phyloP scores from a whole-genome alignment of 2,113 vertebrate genomes.

The Ranitomeya imitator region DNA sequence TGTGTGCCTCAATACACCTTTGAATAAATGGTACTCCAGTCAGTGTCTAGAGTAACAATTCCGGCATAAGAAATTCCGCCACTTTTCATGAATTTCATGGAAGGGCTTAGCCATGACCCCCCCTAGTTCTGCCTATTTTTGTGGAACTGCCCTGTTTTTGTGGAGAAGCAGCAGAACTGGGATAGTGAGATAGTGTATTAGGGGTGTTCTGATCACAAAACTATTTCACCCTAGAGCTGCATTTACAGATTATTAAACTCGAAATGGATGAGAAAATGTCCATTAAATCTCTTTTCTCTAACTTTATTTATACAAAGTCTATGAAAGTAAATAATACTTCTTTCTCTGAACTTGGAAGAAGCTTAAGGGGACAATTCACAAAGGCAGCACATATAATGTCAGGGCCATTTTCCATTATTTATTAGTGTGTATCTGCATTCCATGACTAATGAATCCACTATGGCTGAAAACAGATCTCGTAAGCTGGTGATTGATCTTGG shows the following conservation, averaged over 20 bases:
- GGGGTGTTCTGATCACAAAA: too few species aligned
- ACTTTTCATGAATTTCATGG: too few species aligned
- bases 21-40: too few species aligned
- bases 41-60: too few species aligned
- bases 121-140: too few species aligned
- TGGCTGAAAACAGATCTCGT: conserved; percentile 14
- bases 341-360: background rate
- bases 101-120: too few species aligned
- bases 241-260: background rate
- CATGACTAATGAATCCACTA: conserved; percentile 16
- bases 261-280: background rate
- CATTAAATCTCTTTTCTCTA: background rate
- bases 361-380: background rate
- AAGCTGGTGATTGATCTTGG: conserved; percentile 17
- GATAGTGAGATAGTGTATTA: too few species aligned
- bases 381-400: background rate
- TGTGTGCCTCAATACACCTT: too few species aligned
- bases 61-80: too few species aligned
- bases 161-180: too few species aligned
- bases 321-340: background rate
- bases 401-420: conserved; percentile 31
- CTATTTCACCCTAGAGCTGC: too few species aligned
- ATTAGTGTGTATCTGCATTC: conserved; percentile 13
- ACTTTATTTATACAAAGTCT: background rate
- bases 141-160: too few species aligned